Base-by-base conservation (phyloP, 37 sponge, comb jelly and placozoan genomes). In the Aphrocallistes beatrix region DNA sequence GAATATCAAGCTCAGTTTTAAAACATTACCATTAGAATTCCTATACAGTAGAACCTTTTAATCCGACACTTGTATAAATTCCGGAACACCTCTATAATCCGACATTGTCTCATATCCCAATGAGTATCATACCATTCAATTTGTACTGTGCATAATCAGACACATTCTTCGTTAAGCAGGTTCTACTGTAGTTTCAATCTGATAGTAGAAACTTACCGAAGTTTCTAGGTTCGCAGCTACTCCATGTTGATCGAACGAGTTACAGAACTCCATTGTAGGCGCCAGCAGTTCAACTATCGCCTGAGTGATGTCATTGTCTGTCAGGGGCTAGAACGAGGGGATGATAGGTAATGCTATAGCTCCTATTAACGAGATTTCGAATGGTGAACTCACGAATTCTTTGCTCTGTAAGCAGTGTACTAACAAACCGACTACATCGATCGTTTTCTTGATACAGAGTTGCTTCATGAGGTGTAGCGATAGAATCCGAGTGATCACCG, bases 381-480 rank as follows among this genome's bases (percentile, higher is more conserved):
- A 28, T 3, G 75, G n/a, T 13, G n/a, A 60, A 30, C 75, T 60
- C n/a, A 60, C 75, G n/a, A 60, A 60, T 32, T 19, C n/a, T 60
- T 28, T 21, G 34, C 75, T 60, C 21, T 60, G 75, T 60, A 60
- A 28, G n/a, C 75, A 60, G n/a, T 60, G 75, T 30, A 60, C 75
- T 60, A 60, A 13, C 10, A 30, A 60, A 25, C 28, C 75, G 3
- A 60, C 34, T 25, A 60, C 75, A 19, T 60, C 75, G 3, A 60
- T 60, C 3, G 75, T 60, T 30, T 60, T 60, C 75, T 60, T 60
- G 21, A 60, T 60, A 13, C 75, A 60, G 21, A 60, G 75, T 60
- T 60, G 75, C 28, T 60, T 60, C 75, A 60, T 60, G 8, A 60
- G 75, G 75, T 60, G 75, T 25, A 60, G 75, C n/a, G 75, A 60